phyloP scores from a whole-genome alignment of 2,113 vertebrate genomes.

The Cyprinodon variegatus region DNA sequence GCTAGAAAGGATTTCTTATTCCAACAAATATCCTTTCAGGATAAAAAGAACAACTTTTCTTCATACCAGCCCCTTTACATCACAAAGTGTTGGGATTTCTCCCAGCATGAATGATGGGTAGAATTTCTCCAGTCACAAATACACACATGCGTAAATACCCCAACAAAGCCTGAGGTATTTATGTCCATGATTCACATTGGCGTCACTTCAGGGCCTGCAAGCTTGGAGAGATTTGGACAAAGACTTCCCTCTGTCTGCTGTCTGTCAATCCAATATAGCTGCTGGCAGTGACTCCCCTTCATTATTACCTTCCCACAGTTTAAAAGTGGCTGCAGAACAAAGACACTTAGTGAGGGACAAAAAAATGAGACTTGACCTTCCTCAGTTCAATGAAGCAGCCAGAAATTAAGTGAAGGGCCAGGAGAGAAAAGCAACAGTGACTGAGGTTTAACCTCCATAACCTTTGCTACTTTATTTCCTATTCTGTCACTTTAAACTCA shows the following conservation, averaged over 20 bases:
- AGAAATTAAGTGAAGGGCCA: constrained; percentile 13
- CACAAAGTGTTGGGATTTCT: background rate
- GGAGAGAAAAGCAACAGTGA: background rate
- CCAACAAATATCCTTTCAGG: background rate
- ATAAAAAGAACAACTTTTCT: background rate
- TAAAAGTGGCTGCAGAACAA: constrained; percentile 41
- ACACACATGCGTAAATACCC: constrained; percentile 2
- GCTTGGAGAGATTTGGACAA: constrained; percentile 47
- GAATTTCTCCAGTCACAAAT: background rate
- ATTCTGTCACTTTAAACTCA: too few relatives aligned
- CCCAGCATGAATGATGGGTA: background rate
- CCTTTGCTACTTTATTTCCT: too few relatives aligned
- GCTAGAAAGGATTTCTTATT: background rate
- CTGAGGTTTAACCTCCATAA: too few relatives aligned
- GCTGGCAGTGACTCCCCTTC: constrained; percentile 64
- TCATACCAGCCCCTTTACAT: background rate
- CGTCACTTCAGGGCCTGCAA: constrained; percentile 37
- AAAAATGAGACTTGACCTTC: constrained; percentile 32
- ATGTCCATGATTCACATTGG: constrained; percentile 40
- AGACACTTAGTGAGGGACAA: constrained; percentile 42
- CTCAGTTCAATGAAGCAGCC: constrained; percentile 2
- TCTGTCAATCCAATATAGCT: constrained; percentile 61
- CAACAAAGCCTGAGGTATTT: constrained; percentile 29
- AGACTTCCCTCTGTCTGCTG: constrained; percentile 54
- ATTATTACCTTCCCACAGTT: constrained; percentile 72